Evolutionary conservation across 2,113 vertebrate species (phyloP), one percentile per base, ranked within the genome.

Genomic region (Lipotes vexillifer): DNA sequence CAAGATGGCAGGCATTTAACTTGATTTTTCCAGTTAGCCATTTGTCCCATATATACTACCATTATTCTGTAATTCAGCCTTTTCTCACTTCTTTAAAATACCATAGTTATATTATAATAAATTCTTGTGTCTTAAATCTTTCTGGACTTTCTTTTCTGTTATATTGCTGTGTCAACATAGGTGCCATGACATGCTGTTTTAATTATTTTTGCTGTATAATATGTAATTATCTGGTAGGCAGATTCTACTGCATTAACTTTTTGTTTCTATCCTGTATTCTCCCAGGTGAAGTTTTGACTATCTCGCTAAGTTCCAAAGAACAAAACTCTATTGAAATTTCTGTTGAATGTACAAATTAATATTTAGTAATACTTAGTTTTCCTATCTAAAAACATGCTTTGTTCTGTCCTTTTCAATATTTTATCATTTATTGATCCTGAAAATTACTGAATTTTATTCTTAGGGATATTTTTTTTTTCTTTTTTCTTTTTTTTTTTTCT

Each of bases 11-110:
- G 44, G 25, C 12, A 83, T 88, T 92, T 88, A 88, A 88, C 38
- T 82, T 88, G n/a, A 80, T 65, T 89, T 96, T 92, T 96, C 55
- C 36, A 85, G 63, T 89, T 94, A 94, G 6, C 68, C 69, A 52
- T 78, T 89, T 95, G 46, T 80, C 46, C 46, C 57, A 3, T 93
- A 3, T 93, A 85, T 65, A 20, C 11, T 72, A 41, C 38, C 21
- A 75, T 77, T 89, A 55, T 81, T 91, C 29, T 88, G 3, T 94
- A 82, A 74, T 68, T 92, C 33, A 93, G 20, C 14, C 61, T 89
- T 95, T 85, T 85, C 55, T 84, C 31, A 46, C 6, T 41, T 91
- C 31, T 81, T 66, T 36, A 93, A 96, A 93, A 59, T 65, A 59
- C 9, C 20, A 5, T 18, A 75, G 75, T 44, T 33, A 61, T 81